A percentile compares a stretch with the other conserved stretches of the same genome.
These are phyloP conservation scores for Dromius quadrimaculatus DNA, from an alignment of 2,888 invertebrate genomes.

Conservation along the genomic window DNA sequence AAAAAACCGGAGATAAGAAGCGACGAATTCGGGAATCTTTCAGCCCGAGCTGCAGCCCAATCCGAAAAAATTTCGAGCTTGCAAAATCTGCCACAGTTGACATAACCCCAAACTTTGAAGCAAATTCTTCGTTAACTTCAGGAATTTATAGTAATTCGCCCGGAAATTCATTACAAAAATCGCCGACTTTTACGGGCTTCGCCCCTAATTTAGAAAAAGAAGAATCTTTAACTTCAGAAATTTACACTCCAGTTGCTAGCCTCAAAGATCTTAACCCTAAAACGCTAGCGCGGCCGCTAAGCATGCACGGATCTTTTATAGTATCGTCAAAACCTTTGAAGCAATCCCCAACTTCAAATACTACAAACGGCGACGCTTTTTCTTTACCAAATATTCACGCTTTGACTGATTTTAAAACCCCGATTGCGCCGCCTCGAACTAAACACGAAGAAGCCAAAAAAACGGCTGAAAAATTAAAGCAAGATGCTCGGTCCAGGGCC, in stretches of 20 bases:
- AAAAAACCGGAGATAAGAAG: constrained; percentile 73
- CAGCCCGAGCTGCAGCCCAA: constrained; percentile 60
- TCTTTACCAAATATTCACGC: constrained; percentile 66
- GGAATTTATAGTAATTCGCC: constrained; percentile 23
- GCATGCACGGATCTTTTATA: constrained; percentile 59
- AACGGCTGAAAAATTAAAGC: constrained; percentile 72
- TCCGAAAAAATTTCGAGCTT: constrained; percentile 60
- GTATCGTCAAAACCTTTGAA: constrained; percentile 47
- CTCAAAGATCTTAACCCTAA: constrained; percentile 54
- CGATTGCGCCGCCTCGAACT: constrained; percentile 68
- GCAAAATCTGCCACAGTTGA: constrained; percentile 63
- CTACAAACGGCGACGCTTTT: constrained; percentile 64
- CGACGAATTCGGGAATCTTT: constrained; percentile 69
- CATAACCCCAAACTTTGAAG: constrained; percentile 52
- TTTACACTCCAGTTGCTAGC: constrained; percentile 54
- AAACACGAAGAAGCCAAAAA: constrained; percentile 67
- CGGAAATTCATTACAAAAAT: constrained; percentile 38
- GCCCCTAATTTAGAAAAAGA: constrained; percentile 32
- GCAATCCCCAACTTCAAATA: constrained; percentile 55
- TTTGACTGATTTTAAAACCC: constrained; percentile 66
- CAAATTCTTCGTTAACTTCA: constrained; percentile 16
- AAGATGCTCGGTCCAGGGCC: constrained; percentile 73
- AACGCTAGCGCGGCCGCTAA: constrained; percentile 57
- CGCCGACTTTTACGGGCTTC: constrained; percentile 40
- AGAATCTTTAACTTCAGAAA: constrained; percentile 30